These are phyloP conservation scores for Sebastes oblongus DNA, from an alignment of 2,797 vertebrate genomes.

Conservation along the genomic window DNA sequence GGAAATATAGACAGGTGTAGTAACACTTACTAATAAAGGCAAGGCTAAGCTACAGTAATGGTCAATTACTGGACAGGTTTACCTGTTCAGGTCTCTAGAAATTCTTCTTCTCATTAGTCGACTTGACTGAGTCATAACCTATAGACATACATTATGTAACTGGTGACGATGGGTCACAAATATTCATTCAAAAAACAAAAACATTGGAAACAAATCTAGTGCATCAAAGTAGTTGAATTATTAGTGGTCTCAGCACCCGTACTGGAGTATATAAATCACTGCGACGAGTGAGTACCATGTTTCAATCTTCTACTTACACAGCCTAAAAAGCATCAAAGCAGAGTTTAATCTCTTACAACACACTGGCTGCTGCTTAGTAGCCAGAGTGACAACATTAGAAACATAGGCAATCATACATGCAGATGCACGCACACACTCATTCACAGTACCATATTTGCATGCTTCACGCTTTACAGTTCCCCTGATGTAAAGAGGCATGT, in stretches of 20 bases:
- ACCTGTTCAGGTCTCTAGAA: neutral
- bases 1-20: neutral
- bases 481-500: slow-evolving; percentile 35
- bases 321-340: slow-evolving; percentile 31
- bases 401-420: neutral
- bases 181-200: neutral
- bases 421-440: neutral
- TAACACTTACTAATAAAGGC: neutral
- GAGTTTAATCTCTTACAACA: slow-evolving; percentile 28
- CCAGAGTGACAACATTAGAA: slow-evolving; percentile 21
- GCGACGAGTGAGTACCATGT: neutral
- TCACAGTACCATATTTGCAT: slow-evolving; percentile 21
- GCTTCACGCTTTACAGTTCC: slow-evolving; percentile 5
- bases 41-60: neutral
- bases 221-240: neutral
- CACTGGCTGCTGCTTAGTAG: slow-evolving; percentile 18
- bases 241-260: neutral
- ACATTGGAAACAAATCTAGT: neutral
- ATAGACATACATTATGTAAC: neutral
- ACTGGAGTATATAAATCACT: neutral
- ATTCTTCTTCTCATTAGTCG: neutral
- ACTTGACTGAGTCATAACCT: neutral
- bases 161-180: neutral
- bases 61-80: neutral
- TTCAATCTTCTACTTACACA: slow-evolving; percentile 20